Evolutionary conservation across 2,888 invertebrate species (phyloP).

Genomic region (Argynnis bischoffii): DNA sequence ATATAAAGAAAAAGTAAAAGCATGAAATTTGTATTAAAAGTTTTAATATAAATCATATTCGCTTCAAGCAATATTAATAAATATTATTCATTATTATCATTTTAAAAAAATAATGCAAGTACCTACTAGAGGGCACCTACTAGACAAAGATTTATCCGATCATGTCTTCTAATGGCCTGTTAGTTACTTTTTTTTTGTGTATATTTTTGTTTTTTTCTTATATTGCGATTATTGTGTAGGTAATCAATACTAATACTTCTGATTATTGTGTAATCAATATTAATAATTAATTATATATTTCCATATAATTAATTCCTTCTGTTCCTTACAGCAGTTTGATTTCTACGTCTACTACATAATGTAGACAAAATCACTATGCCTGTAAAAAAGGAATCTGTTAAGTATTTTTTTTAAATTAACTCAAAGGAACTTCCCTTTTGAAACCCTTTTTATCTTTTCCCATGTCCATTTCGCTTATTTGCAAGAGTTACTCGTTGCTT

Average conservation of each 20-base stretch:
- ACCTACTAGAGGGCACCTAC: too few relatives aligned
- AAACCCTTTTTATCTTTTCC: constrained; percentile 42
- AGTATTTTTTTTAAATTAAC: constrained; percentile 41
- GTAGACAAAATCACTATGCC: constrained; percentile 42
- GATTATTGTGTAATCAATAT: too few relatives aligned
- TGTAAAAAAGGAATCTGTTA: constrained; percentile 43
- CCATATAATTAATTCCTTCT: not conserved
- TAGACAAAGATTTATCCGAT: too few relatives aligned
- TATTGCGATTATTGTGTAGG: too few relatives aligned
- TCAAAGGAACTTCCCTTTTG: constrained; percentile 43
- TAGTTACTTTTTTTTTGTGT: too few relatives aligned
- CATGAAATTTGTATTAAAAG: not conserved
- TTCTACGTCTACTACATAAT: not conserved
- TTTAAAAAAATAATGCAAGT: too few relatives aligned
- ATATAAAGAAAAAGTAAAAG: not conserved
- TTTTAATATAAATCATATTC: not conserved
- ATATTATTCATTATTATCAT: too few relatives aligned
- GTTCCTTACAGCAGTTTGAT: not conserved
- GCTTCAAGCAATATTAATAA: not conserved
- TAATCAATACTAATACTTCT: too few relatives aligned
- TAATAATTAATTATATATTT: not conserved
- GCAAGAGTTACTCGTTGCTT: constrained; percentile 38
- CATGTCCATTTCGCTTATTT: constrained; percentile 42
- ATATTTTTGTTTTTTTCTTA: too few relatives aligned
- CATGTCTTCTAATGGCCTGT: too few relatives aligned